Percentiles rank a stretch among this genome's conserved stretches.
These are phyloP conservation scores for Alligator sinensis DNA, from an alignment of 2,113 vertebrate genomes.

Conservation along the genomic window DNA sequence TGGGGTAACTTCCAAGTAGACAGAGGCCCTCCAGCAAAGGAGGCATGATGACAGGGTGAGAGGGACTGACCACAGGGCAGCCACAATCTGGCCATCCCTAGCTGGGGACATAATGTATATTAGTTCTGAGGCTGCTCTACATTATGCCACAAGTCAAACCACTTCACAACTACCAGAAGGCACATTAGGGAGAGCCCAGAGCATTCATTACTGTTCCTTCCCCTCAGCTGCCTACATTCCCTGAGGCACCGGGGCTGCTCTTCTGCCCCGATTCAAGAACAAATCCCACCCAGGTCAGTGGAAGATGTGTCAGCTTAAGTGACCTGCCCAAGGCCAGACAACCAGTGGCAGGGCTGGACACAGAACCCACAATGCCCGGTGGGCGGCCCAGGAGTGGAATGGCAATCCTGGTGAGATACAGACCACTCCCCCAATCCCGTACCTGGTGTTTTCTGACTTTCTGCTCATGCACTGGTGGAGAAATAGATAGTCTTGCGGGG, in stretches of 20 bases:
- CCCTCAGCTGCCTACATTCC: neutral
- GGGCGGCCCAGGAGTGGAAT: neutral
- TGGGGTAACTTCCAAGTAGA: too few relatives aligned
- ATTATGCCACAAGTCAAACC: neutral
- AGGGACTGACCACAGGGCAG: neutral
- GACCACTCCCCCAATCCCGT: constrained; percentile 40
- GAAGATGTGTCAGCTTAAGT: neutral
- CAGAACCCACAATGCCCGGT: neutral
- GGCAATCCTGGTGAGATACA: neutral
- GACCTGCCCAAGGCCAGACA: neutral
- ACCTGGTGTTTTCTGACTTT: constrained; percentile 92
- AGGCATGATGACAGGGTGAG: neutral
- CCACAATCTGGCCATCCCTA: neutral
- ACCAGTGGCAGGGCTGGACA: neutral
- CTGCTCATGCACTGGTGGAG: constrained; percentile 98
- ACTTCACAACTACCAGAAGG: too few relatives aligned
- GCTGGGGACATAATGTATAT: neutral
- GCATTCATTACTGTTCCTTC: neutral
- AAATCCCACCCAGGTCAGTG: neutral
- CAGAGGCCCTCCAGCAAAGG: neutral
- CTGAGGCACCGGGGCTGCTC: neutral
- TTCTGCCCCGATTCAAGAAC: neutral
- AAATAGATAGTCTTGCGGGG: constrained; percentile 97
- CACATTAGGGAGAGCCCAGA: neutral
- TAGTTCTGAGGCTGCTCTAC: neutral